Conservation (phyloP, 2,888 invertebrate species). For the Sericinus montela region DNA sequence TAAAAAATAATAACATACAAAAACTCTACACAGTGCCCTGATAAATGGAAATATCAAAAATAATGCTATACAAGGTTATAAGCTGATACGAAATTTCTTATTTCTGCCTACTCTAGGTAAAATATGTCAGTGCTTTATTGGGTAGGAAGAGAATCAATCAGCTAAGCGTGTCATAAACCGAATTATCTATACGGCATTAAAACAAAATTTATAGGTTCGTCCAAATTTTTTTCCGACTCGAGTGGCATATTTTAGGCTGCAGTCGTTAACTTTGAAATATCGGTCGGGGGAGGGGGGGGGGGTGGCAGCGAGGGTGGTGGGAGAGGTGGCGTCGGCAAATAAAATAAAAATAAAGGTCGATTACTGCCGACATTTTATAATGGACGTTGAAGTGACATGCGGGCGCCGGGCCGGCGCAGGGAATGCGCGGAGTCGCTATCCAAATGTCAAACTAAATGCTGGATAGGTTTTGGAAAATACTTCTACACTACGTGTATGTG, state of each 20-base stretch:
- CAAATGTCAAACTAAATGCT: slow-evolving; percentile 18
- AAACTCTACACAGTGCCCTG: too few species aligned
- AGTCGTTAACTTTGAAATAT: slow-evolving; percentile 79
- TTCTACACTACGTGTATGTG: too few species aligned
- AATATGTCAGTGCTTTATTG: too few species aligned
- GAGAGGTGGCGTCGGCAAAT: slow-evolving; percentile 58
- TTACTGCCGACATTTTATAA: slow-evolving; percentile 77
- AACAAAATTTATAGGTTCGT: slow-evolving; percentile 51
- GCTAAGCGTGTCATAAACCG: background rate
- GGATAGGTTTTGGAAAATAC: background rate
- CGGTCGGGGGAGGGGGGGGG: slow-evolving; percentile 47
- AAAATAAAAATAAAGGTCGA: slow-evolving; percentile 77
- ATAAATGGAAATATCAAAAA: too few species aligned
- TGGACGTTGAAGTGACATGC: slow-evolving; percentile 74
- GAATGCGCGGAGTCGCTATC: slow-evolving; percentile 27
- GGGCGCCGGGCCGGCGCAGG: slow-evolving; percentile 62
- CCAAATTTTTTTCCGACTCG: slow-evolving; percentile 55
- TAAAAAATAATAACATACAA: too few species aligned
- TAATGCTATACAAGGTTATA: too few species aligned
- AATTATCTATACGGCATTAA: slow-evolving; percentile 19
- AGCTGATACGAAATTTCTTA: too few species aligned
- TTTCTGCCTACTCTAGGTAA: too few species aligned
- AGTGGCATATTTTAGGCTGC: slow-evolving; percentile 70
- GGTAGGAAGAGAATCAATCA: too few species aligned
- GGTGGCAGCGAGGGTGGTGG: slow-evolving; percentile 25